phyloP scores from a whole-genome alignment of 1,140 invertebrate species.

The Helicorthomorpha holstii region DNA sequence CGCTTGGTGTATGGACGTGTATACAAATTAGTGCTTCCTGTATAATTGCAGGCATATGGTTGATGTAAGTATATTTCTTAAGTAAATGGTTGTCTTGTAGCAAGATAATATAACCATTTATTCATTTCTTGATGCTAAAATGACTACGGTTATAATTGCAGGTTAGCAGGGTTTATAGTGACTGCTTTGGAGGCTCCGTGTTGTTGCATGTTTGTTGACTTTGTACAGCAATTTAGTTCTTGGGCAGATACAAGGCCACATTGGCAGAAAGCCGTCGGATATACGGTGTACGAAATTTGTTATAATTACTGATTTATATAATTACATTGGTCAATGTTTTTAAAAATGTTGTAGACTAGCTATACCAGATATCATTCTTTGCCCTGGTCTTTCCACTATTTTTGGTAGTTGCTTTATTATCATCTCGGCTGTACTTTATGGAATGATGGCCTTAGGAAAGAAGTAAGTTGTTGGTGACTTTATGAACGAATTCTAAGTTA shows the following conservation, averaged over 20 bases:
- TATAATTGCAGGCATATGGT: constrained; percentile 65
- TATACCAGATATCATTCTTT: constrained; percentile 57
- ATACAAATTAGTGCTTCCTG: constrained; percentile 49
- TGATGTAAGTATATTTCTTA: constrained; percentile 43
- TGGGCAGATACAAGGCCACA: constrained; percentile 64
- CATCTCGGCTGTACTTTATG: constrained; percentile 71
- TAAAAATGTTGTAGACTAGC: constrained; percentile 43
- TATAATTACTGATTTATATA: neutral
- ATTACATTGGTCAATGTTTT: constrained; percentile 17
- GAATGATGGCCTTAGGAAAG: constrained; percentile 66
- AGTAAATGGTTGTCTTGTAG: neutral
- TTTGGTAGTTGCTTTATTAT: constrained; percentile 78
- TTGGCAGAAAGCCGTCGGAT: constrained; percentile 76
- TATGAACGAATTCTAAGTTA: neutral
- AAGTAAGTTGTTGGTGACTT: constrained; percentile 32
- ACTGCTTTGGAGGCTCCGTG: constrained; percentile 80
- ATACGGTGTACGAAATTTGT: constrained; percentile 51
- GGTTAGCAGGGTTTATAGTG: constrained; percentile 62
- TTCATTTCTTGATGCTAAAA: no score
- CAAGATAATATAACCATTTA: constrained; percentile 10
- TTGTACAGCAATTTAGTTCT: constrained; percentile 64
- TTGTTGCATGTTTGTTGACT: constrained; percentile 85
- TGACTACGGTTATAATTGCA: constrained; percentile 21
- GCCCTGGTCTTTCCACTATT: constrained; percentile 51
- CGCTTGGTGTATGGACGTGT: constrained; percentile 65